Evolutionary conservation across 23 tunicate species (phyloP), one percentile per base, ranked within the genome.

Genomic region (Phallusia fumigata): DNA sequence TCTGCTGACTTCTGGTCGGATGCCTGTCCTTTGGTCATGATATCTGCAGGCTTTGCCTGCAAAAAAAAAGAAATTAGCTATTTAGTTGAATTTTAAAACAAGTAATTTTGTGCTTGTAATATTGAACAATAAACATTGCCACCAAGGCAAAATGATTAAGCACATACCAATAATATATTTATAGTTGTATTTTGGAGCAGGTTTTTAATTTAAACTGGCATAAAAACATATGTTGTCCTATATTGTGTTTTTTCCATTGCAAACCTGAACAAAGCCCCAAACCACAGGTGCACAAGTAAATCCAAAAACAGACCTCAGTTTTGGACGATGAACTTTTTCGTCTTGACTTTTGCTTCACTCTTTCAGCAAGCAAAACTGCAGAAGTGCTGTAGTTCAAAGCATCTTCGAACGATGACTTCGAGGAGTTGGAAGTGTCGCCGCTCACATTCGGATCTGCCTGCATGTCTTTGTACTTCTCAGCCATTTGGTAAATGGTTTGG

Each of bases 401-500:
- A 32, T 87, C 91, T 18, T 35, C 91, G 53, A 87, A 87, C 8
- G 91, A 76, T 12, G 85, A 40, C 58, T 76, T 84, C 3, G 36
- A 19, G 45, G 53, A 30, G n/a, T 19, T 31, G 3, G 34, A 30
- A 33, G 31, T 28, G 13, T 31, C 52, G 0, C 19, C 82, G 34
- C 45, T 76, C 24, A 75, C 52, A 0, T 18, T 35, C 8, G 73
- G 33, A 73, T 87, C 91, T n/a, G 47, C 31, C n/a, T 34, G 52
- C 21, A 81, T 40, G 30, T 76, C 83, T 28, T 52, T 36, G 51
- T 64, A 87, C 65, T 76, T 76, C 19, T 87, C 91, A 35, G 91
- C 91, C 65, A 87, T 45, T 24, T 81, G 77, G 50, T 87, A 87
- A 36, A 87, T 80, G 18, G 86, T 87, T 53, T 87, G 91, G 0